These are phyloP conservation scores for Latrodectus hesperus DNA, from an alignment of 2,888 invertebrate species.

Conservation along the genomic window DNA sequence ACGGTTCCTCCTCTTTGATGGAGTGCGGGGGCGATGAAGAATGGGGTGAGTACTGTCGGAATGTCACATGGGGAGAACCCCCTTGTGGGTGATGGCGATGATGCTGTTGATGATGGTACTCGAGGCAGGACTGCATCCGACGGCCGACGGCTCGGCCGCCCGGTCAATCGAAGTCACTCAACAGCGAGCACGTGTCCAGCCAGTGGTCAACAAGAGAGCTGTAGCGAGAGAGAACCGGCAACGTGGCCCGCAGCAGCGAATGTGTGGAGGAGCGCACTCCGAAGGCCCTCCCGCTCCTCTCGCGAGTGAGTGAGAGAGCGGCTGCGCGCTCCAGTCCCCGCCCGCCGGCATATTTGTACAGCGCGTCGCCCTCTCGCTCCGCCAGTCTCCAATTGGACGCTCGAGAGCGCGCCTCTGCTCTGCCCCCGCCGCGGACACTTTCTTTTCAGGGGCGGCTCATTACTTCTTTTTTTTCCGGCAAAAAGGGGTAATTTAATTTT, in stretches of 20 bases:
- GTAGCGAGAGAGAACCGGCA: conserved; percentile 24
- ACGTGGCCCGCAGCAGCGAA: conserved; percentile 53
- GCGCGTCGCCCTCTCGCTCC: conserved; percentile 36
- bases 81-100: conserved; percentile 31
- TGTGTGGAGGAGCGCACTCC: conserved; percentile 20
- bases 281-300: conserved; percentile 45
- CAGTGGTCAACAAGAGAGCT: conserved; percentile 2
- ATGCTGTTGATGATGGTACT: conserved; percentile 59
- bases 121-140: conserved; percentile 69
- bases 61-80: conserved; percentile 63
- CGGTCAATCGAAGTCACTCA: background rate
- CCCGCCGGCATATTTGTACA: conserved; percentile 62
- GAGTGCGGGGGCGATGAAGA: conserved; percentile 42
- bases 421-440: conserved; percentile 9
- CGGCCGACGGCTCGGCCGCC: conserved; percentile 36
- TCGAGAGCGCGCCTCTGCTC: conserved; percentile 15
- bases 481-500: background rate
- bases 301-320: conserved; percentile 48
- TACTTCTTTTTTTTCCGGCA: background rate
- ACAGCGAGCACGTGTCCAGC: conserved; percentile 9
- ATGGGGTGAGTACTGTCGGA: conserved; percentile 57
- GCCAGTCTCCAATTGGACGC: conserved; percentile 65
- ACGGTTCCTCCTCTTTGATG: conserved; percentile 69
- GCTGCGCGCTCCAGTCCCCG: conserved; percentile 62
- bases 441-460: background rate